A percentile compares a stretch with the other conserved stretches of the same genome.
phyloP scores from a whole-genome alignment of 2,888 invertebrate genomes.

The Idaea dimidiata region DNA sequence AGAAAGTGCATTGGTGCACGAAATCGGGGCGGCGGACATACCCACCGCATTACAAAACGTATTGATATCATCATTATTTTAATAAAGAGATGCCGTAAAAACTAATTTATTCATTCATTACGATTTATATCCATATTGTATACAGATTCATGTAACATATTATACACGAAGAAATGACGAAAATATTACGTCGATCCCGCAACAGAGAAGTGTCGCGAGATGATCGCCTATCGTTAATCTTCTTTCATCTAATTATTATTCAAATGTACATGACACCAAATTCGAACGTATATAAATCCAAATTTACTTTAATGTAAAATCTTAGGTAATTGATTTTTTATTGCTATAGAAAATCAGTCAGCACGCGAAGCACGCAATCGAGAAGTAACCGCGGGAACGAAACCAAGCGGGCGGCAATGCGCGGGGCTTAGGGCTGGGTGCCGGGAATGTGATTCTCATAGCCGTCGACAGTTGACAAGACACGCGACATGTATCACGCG shows the following conservation, averaged over 20 bases:
- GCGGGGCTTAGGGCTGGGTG: conserved; percentile 40
- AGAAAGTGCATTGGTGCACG: conserved; percentile 82
- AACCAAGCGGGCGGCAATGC: conserved; percentile 77
- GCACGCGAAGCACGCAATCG: conserved; percentile 83
- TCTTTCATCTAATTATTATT: conserved; percentile 78
- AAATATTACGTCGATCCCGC: conserved; percentile 75
- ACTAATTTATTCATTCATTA: conserved; percentile 79
- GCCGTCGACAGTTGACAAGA: conserved; percentile 32
- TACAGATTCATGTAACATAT: conserved; percentile 84
- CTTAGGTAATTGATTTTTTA: conserved; percentile 82
- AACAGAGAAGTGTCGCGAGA: conserved; percentile 60
- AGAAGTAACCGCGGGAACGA: conserved; percentile 81
- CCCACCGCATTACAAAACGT: conserved; percentile 79
- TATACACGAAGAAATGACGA: conserved; percentile 82
- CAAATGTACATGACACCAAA: conserved; percentile 82
- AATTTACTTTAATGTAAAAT: conserved; percentile 82
- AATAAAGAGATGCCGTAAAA: conserved; percentile 81
- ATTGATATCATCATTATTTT: conserved; percentile 80
- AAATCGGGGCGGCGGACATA: conserved; percentile 76
- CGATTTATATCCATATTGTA: conserved; percentile 81
- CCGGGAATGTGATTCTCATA: conserved; percentile 44
- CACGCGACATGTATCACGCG: background rate
- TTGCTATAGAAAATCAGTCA: conserved; percentile 83
- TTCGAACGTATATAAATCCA: conserved; percentile 81
- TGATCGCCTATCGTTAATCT: conserved; percentile 76